Base-by-base conservation (phyloP, 2,113 vertebrate genomes). In the Cinclus cinclus region DNA sequence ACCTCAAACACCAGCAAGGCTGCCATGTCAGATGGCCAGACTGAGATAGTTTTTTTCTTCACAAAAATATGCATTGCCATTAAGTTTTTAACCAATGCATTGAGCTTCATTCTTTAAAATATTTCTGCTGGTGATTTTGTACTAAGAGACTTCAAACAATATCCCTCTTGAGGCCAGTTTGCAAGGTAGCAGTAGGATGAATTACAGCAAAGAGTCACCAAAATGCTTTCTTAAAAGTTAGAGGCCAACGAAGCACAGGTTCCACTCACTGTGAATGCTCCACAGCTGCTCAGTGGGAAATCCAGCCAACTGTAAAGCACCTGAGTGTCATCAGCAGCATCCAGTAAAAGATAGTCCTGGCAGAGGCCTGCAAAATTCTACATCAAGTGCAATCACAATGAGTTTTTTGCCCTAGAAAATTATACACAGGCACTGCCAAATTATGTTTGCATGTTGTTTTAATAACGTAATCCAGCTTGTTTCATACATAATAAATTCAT, bases 401-500 rank as follows among this genome's bases (percentile, higher is more conserved):
- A 59, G 13, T 31, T 41, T n/a, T 68, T 84, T 58, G 35, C 63
- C 41, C 37, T 39, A 52, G 25, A 82, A 28, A 87, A 33, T 77
- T 75, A 80, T 22, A 88, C 44, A 59, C 20, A 47, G 28, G 50
- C 90, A 60, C 53, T 33, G 79, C n/a, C 47, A 64, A 55, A 68
- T 81, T 30, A 78, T 59, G 68, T 52, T 64, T 58, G 37, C 69
- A 49, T 31, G 33, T 62, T 84, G 52, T 86, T 96, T 95, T 96
- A 96, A 89, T 92, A 33, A 50, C 11, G 23, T 46, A 85, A 60
- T 84, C 35, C 55, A 79, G 37, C n/a, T 93, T 18, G 60, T 81
- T 94, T 93, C 64, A 87, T 64, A 64, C 0, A 2, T 49, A 84
- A 78, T 62, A 76, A 92, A 97, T 95, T 42, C 93, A 96, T 92